These are phyloP conservation scores for Poecilia latipinna DNA, from an alignment of 2,113 vertebrate species.

Conservation along the genomic window DNA sequence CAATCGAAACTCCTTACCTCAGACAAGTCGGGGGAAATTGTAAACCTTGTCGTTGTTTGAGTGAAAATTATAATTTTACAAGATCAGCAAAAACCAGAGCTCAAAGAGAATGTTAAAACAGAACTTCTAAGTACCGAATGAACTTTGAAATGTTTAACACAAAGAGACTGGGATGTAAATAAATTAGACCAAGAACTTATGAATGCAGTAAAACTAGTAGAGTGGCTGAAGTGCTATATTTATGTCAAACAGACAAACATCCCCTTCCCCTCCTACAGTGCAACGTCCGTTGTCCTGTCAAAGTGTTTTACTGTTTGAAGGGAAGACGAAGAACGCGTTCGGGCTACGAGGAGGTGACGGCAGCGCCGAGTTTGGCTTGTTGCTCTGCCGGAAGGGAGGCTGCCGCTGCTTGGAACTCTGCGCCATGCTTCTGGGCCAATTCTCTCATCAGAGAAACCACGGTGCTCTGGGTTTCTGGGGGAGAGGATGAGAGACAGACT, in stretches of 20 bases:
- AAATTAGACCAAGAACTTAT: slow-evolving; percentile 53
- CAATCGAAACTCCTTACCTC: not conserved
- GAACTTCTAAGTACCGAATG: not conserved
- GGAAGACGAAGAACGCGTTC: slow-evolving; percentile 21
- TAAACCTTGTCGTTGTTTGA: not conserved
- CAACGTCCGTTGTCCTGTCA: slow-evolving; percentile 32
- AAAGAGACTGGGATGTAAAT: slow-evolving; percentile 34
- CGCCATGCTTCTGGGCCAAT: slow-evolving; percentile 74
- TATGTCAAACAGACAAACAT: slow-evolving; percentile 9
- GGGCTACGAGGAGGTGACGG: slow-evolving; percentile 67
- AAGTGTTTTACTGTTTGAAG: not conserved
- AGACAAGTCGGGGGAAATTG: not conserved
- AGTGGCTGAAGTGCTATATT: slow-evolving; percentile 42
- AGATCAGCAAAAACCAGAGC: slow-evolving; percentile 19
- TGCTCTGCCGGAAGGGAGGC: slow-evolving; percentile 81
- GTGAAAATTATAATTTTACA: not conserved
- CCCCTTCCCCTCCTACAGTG: slow-evolving; percentile 36
- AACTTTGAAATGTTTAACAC: slow-evolving; percentile 47
- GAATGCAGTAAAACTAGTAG: slow-evolving; percentile 23
- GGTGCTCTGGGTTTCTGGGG: slow-evolving; percentile 79
- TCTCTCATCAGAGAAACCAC: slow-evolving; percentile 76
- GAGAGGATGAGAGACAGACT: not conserved
- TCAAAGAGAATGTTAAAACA: slow-evolving; percentile 1
- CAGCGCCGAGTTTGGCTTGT: slow-evolving; percentile 66
- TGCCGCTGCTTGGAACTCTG: slow-evolving; percentile 81